Evolutionary conservation across 2,888 invertebrate species (phyloP).

Genomic region (Caenorhabditis becei): DNA sequence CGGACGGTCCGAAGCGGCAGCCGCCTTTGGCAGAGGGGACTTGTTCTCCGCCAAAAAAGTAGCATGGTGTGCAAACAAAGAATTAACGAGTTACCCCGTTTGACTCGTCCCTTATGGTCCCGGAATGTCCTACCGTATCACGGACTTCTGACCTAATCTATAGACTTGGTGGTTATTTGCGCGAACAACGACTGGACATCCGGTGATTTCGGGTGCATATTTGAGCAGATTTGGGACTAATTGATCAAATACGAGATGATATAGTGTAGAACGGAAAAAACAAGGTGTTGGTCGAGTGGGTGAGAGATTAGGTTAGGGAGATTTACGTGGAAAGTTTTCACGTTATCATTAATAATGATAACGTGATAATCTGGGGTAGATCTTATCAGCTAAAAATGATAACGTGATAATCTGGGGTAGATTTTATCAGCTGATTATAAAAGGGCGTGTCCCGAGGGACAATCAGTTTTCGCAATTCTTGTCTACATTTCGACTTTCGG

Average conservation of each 20-base stretch:
- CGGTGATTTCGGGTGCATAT: conserved; percentile 29
- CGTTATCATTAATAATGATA: no score
- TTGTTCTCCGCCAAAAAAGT: conserved; percentile 47
- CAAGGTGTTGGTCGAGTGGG: conserved; percentile 43
- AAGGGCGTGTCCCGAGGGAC: no score
- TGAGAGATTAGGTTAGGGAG: no score
- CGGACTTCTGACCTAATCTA: no score
- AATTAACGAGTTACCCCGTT: conserved; percentile 42
- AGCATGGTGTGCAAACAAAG: conserved; percentile 46
- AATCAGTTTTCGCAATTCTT: no score
- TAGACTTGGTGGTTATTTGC: conserved; percentile 9
- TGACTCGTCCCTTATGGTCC: no score
- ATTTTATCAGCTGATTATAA: no score
- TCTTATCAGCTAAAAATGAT: no score
- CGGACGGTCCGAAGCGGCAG: conserved; percentile 1
- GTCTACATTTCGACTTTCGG: no score
- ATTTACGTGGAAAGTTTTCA: no score
- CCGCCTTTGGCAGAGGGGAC: conserved; percentile 32
- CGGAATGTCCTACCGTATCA: no score
- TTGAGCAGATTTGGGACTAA: conserved; percentile 32
- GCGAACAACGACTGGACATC: conserved; percentile 27
- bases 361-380: background rate
- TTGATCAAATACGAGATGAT: conserved; percentile 24
- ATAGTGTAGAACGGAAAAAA: background rate
- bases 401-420: no score